Base-by-base conservation (phyloP, 2,113 vertebrate genomes). In the Romanogobio albipinnatus region DNA sequence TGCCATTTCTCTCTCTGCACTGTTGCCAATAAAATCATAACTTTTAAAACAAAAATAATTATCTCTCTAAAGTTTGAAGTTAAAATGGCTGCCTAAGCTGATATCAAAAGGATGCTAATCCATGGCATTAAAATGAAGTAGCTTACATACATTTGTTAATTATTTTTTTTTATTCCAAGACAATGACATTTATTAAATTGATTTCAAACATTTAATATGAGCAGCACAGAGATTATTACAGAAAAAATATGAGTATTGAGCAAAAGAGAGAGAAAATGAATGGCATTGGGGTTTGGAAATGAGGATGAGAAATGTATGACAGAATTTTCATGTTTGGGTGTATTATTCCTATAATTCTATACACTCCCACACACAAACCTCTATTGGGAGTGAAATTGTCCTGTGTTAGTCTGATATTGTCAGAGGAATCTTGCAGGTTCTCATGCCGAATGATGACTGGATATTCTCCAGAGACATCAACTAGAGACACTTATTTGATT, bases 401-500 rank as follows among this genome's bases (percentile, higher is more conserved):
- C 14, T 26, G 49, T 19, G 19, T 8, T 76, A 11, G 9, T 51
- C 11, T 64, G 43, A 64, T 61, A 39, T 26, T 85, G 61, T 77
- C 45, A 74, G 9, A 64, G 78, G 33, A 78, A 70, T 56, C 36
- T 43, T 47, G 36, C 58, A 58, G 53, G 5, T 80, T 88, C 89
- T 91, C 86, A 39, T 58, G 68, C 83, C 89, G 85, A 43, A 81
- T 71, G 78, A 85, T 79, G 87, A 89, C 83, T 87, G 85, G 82
- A 76, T 36, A 62, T 86, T 89, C 89, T 88, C 84, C 29, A 5
- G 88, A 89, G 90, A 90, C 81, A 85, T 66, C 75, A 85, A 61
- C 86, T 77, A 82, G 83, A 86, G 77, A 78, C 61, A 43, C 51
- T 90, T 85, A 93, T 91, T 87, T 76, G 86, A 93, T 93, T 89